Conservation (phyloP, 2,797 vertebrate genomes). For the Eremophila alpestris region DNA sequence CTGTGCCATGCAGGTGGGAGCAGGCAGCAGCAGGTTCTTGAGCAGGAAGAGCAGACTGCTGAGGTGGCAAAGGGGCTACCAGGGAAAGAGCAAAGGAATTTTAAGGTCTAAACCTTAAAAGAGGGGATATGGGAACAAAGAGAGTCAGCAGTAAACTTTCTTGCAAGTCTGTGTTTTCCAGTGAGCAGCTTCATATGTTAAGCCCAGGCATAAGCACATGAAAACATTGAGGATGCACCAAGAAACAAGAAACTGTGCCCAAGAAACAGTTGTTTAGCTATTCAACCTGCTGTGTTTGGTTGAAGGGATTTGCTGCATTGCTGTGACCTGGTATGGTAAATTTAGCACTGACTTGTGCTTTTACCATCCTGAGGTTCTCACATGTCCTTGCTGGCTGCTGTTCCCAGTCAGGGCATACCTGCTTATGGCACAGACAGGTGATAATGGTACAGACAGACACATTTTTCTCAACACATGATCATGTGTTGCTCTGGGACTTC, state of each 20-base stretch:
- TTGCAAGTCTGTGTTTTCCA: background rate
- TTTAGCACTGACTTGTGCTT: background rate
- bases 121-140: background rate
- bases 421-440: background rate
- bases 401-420: background rate
- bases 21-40: background rate
- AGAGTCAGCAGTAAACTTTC: background rate
- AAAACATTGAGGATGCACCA: background rate
- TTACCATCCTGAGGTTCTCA: background rate
- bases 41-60: background rate
- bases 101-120: background rate
- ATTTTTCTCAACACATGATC: background rate
- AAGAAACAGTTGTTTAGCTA: background rate
- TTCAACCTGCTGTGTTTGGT: background rate
- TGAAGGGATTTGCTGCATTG: background rate
- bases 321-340: background rate
- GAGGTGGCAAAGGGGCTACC: background rate
- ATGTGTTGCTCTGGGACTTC: background rate
- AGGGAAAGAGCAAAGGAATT: background rate
- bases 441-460: background rate
- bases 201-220: background rate
- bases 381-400: background rate
- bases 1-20: fast-evolving
- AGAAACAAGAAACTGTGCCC: background rate
- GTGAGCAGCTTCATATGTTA: background rate